Conservation (phyloP, 2,888 invertebrate species). For the Temnothorax rugatulus region DNA sequence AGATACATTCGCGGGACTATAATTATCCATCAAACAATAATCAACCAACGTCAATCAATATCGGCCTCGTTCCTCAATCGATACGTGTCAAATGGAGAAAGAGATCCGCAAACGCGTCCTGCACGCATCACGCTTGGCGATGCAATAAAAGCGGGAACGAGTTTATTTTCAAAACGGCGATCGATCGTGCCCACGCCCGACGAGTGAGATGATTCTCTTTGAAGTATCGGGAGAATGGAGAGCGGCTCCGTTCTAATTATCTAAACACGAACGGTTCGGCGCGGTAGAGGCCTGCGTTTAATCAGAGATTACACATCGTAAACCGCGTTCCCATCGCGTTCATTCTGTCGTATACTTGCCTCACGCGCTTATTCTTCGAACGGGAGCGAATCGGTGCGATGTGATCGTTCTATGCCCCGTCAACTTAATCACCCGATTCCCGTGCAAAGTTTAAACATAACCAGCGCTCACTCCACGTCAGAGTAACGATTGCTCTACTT, state of each 20-base stretch:
- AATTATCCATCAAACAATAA: conserved; percentile 28
- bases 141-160: conserved; percentile 37
- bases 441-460: conserved; percentile 6
- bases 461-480: not conserved
- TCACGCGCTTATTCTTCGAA: conserved; percentile 18
- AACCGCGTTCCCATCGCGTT: conserved; percentile 21
- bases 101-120: conserved; percentile 13
- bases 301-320: conserved; percentile 65
- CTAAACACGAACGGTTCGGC: conserved; percentile 50
- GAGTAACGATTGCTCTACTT: conserved; percentile 12
- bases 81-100: conserved; percentile 4
- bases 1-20: conserved; percentile 8
- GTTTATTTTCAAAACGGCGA: conserved; percentile 60
- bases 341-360: conserved; percentile 11
- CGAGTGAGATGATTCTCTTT: conserved; percentile 44
- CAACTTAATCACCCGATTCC: conserved; percentile 12
- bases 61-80: conserved; percentile 20
- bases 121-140: conserved; percentile 11
- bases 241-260: conserved; percentile 47
- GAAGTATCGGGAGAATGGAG: conserved; percentile 41
- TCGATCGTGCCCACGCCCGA: conserved; percentile 39
- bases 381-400: not conserved
- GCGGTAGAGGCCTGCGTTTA: conserved; percentile 65
- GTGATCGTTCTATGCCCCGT: not conserved
- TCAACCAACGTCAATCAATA: conserved; percentile 13